Evolutionary conservation across 2,888 invertebrate genomes (phyloP).

Genomic region (Empis livida): DNA sequence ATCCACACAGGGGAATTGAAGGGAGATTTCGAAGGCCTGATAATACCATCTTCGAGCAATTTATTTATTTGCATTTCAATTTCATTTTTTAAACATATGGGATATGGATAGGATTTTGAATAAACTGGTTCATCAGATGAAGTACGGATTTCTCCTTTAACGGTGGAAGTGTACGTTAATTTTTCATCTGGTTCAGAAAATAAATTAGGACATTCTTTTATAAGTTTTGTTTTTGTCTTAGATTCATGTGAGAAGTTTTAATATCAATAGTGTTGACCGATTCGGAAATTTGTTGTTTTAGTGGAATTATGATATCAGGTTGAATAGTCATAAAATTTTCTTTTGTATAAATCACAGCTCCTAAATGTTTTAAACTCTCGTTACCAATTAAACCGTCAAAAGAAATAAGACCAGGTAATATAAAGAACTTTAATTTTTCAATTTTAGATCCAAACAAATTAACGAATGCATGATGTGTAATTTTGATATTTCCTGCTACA

Average conservation of each 20-base stretch:
- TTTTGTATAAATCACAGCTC: background rate
- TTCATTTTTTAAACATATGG: background rate
- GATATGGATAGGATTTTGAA: background rate
- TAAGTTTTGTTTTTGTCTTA: slow-evolving; percentile 3
- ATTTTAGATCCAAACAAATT: slow-evolving; percentile 7
- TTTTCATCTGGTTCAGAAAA: slow-evolving; percentile 1
- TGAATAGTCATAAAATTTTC: background rate
- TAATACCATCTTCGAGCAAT: background rate
- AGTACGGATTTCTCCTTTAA: slow-evolving; percentile 1
- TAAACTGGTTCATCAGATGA: background rate
- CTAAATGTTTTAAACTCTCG: background rate
- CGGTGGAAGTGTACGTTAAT: background rate
- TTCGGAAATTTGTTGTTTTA: slow-evolving; percentile 6
- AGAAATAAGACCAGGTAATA: background rate
- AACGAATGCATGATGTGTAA: background rate
- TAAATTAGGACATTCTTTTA: background rate
- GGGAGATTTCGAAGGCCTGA: background rate
- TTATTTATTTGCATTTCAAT: background rate
- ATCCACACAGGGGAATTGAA: slow-evolving; percentile 1
- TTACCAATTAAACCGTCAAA: background rate
- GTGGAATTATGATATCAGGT: background rate
- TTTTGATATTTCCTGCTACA: background rate
- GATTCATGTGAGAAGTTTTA: slow-evolving; percentile 5
- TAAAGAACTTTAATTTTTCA: background rate
- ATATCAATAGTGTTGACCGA: slow-evolving; percentile 4